Conservation (phyloP, 2,113 vertebrate genomes). For the Saguinus midas region DNA sequence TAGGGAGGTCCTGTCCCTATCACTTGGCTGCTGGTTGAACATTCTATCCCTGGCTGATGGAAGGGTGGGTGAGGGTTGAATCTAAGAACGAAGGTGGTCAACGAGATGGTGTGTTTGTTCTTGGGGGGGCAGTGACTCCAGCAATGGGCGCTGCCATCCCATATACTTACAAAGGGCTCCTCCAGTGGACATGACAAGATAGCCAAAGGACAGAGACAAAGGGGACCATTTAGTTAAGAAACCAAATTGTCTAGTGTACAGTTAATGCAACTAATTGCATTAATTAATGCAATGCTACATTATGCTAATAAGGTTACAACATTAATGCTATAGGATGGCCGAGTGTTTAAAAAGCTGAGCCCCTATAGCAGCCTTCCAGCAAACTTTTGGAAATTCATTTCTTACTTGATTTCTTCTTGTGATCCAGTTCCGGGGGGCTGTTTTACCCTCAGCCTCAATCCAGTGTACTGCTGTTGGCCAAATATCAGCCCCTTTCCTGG, state of each 20-base stretch:
- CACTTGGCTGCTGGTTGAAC: slow-evolving; percentile 68
- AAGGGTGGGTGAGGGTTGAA: background rate
- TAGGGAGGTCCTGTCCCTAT: slow-evolving; percentile 26
- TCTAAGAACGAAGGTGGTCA: background rate
- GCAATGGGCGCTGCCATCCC: background rate
- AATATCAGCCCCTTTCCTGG: background rate
- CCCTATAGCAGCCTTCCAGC: background rate
- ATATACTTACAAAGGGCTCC: background rate
- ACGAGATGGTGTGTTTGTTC: fast-evolving
- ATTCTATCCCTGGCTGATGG: slow-evolving; percentile 54
- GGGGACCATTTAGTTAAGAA: background rate
- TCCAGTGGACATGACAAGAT: fast-evolving
- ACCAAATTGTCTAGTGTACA: background rate
- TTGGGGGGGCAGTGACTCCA: background rate
- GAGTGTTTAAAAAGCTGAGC: background rate
- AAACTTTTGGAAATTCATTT: background rate
- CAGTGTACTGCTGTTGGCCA: background rate
- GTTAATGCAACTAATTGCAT: background rate
- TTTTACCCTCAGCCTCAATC: background rate
- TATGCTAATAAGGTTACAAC: background rate
- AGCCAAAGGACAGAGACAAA: background rate
- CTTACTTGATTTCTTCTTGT: background rate
- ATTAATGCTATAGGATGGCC: background rate
- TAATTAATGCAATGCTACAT: background rate
- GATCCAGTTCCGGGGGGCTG: background rate